Evolutionary conservation across 2,888 invertebrate species (phyloP).

Genomic region (Torymus auratus): DNA sequence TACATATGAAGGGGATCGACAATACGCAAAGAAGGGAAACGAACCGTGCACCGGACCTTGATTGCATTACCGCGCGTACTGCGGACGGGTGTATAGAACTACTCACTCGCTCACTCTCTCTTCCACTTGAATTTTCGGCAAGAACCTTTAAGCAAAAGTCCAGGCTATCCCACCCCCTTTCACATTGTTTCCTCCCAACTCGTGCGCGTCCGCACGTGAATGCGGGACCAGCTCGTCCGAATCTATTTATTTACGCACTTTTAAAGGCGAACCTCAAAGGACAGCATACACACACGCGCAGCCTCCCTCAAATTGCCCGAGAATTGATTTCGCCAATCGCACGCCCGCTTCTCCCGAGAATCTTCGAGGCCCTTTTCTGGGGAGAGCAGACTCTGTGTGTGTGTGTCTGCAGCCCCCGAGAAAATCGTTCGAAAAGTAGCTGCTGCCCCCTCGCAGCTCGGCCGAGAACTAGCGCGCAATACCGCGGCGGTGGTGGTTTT

Average conservation of each 20-base stretch:
- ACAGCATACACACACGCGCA: constrained; percentile 58
- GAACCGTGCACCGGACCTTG: too few relatives aligned
- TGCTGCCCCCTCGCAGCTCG: constrained; percentile 44
- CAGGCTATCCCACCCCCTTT: background rate
- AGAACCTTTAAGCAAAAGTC: background rate
- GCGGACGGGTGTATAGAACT: too few relatives aligned
- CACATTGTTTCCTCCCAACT: constrained; percentile 31
- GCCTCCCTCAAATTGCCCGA: constrained; percentile 66
- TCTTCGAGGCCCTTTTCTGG: background rate
- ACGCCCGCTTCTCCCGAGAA: background rate
- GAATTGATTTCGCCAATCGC: constrained; percentile 72
- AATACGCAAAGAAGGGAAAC: too few relatives aligned
- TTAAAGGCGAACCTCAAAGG: constrained; percentile 62
- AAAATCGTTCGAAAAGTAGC: constrained; percentile 37
- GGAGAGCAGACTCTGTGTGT: too few relatives aligned
- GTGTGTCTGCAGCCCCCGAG: background rate
- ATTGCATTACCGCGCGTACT: too few relatives aligned
- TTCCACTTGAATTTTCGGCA: constrained; percentile 24
- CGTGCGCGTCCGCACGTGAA: background rate
- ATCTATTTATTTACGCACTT: constrained; percentile 75
- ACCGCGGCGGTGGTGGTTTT: background rate
- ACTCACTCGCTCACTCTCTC: too few relatives aligned
- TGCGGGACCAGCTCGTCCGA: constrained; percentile 61
- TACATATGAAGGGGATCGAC: too few relatives aligned
- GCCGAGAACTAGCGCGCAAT: background rate